phyloP scores from a whole-genome alignment of 1,140 invertebrate genomes.

The Sesamia nonagrioides region DNA sequence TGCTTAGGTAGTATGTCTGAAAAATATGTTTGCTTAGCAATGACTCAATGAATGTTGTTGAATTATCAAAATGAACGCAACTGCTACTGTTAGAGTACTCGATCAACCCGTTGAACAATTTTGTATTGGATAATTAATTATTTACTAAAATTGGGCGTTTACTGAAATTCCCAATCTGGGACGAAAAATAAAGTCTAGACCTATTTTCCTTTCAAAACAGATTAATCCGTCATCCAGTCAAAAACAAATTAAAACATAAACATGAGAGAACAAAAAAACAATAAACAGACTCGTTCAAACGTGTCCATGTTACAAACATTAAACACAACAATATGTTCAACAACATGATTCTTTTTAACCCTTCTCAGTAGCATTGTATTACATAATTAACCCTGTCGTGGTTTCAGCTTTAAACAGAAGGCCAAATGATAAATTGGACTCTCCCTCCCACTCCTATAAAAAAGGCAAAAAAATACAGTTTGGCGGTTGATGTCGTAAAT shows the following conservation, averaged over 20 bases:
- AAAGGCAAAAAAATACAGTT: slow-evolving; percentile 2
- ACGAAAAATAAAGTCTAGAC: too few relatives aligned
- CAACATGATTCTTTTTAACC: slow-evolving; percentile 32
- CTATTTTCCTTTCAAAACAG: background rate
- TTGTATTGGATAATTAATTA: too few relatives aligned
- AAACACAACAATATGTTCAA: slow-evolving; percentile 26
- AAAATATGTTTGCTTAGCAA: too few relatives aligned
- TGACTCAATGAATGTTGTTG: too few relatives aligned
- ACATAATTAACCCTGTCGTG: slow-evolving; percentile 50
- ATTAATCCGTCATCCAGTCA: background rate
- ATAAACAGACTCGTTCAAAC: background rate
- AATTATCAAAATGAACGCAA: too few relatives aligned
- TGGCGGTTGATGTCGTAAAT: background rate
- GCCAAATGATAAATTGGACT: slow-evolving; percentile 48
- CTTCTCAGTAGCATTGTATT: slow-evolving; percentile 45
- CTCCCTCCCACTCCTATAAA: slow-evolving; percentile 24
- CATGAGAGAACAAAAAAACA: background rate
- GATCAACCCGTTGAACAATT: too few relatives aligned
- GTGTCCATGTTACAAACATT: slow-evolving; percentile 16
- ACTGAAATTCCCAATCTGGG: too few relatives aligned
- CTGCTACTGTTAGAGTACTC: too few relatives aligned
- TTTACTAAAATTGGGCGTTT: too few relatives aligned
- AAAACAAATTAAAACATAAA: slow-evolving; percentile 10
- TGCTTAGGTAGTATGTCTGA: too few relatives aligned
- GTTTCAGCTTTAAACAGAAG: slow-evolving; percentile 39